Evolutionary conservation across 2,888 invertebrate species (phyloP), one percentile per base, ranked within the genome.

Genomic region (Unio pictorum): DNA sequence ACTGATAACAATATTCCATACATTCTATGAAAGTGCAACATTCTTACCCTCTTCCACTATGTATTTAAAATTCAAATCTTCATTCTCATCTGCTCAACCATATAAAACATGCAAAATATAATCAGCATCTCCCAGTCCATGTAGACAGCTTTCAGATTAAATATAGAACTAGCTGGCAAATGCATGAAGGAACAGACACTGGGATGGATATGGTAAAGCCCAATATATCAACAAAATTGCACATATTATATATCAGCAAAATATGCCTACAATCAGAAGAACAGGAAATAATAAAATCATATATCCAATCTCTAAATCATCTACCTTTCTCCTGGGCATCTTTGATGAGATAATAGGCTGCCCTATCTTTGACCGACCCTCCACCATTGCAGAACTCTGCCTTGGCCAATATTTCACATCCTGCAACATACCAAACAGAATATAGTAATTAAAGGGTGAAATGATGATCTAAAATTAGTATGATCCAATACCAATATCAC

Each of bases 381-480:
- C 90, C 90, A 6, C 88, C 89, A 81, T 90, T 90, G 71, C 89
- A 88, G 76, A 88, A 89, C 76, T 90, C 90, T 17, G 86, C 89
- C 69, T 90, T 90, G 7, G 88, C 90, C 8, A 90, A 75, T 62
- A 90, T 90, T 64, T 90, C 88, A 83, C 89, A 90, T 54, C 88
- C 89, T 86, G 70, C 15, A 77, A 70, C 56, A 23, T 28, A 64
- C 18, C 28, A 18, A 26, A 30, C 18, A 45, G 20, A n/a, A 26
- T 15, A n/a, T 5, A 26, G 45, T 45, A 11, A 45, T 8, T 34
- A 34, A 45, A 3, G 11, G 45, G 45, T 20, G 18, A 63, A 23
- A 18, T 45, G 26, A n/a, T 20, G 11, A 54, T 34, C 18, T 55
- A 20, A 45, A 26, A 56, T 64, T 45, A 26, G 11, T 17, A 64